Percentiles rank a stretch among this genome's conserved stretches.
Evolutionary conservation across 2,888 invertebrate species (phyloP).

Genomic region (Glyphotaelius pellucidus): DNA sequence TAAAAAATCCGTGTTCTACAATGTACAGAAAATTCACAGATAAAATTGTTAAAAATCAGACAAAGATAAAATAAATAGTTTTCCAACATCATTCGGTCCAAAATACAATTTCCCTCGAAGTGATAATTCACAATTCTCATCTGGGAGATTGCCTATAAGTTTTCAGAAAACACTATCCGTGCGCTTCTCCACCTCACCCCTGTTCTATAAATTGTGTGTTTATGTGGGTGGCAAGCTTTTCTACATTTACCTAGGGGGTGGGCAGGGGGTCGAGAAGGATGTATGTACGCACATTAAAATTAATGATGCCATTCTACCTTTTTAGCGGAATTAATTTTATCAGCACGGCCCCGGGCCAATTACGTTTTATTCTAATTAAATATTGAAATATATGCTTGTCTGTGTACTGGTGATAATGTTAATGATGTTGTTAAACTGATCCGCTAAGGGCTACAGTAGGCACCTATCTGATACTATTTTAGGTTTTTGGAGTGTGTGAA

Average conservation of each 20-base stretch:
- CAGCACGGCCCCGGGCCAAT: constrained; percentile 27
- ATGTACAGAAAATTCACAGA: neutral
- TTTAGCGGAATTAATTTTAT: constrained; percentile 65
- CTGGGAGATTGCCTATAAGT: constrained; percentile 67
- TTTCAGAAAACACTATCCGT: constrained; percentile 66
- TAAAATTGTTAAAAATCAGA: neutral
- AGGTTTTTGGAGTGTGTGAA: neutral
- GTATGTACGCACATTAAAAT: constrained; percentile 65
- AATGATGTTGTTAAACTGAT: constrained; percentile 27
- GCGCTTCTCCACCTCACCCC: constrained; percentile 58
- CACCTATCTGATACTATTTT: neutral
- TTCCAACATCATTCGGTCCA: constrained; percentile 32
- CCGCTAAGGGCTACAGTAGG: neutral
- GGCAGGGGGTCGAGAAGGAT: constrained; percentile 33
- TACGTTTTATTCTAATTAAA: constrained; percentile 53
- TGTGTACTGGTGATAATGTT: constrained; percentile 49
- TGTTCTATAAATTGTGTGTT: constrained; percentile 66
- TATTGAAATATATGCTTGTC: constrained; percentile 46
- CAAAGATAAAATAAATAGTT: neutral
- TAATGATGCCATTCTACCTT: constrained; percentile 64
- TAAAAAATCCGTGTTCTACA: neutral
- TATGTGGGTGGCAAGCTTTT: constrained; percentile 61
- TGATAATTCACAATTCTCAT: constrained; percentile 66
- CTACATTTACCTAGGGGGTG: constrained; percentile 64
- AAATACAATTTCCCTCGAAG: constrained; percentile 64